Evolutionary conservation across 2,797 vertebrate species (phyloP), one percentile per base, ranked within the genome.

Genomic region (Spea hammondii): DNA sequence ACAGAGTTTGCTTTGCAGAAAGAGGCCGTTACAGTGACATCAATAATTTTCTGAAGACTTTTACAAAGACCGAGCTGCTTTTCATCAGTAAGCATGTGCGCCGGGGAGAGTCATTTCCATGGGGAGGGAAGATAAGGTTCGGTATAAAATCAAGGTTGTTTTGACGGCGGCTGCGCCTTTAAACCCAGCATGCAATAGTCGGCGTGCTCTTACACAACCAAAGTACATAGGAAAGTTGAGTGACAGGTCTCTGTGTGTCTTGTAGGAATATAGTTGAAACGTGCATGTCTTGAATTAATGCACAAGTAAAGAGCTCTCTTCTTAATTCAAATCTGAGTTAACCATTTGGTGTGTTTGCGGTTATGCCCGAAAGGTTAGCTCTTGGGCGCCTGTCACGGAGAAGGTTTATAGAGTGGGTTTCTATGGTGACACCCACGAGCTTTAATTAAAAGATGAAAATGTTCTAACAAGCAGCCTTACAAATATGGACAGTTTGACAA

Each of bases 101-200:
- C 79, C 74, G 68, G 46, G 12, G 74, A 82, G 79, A 65, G 59
- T 62, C 44, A 45, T 60, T 47, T 72, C 69, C 50, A 51, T 62
- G 47, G 79, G 62, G 65, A 77, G 60, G 69, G 60, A 70, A 32
- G 32, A 77, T 77, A 64, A 76, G 79, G 64, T 72, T 77, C 64
- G 73, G 72, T 67, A 73, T 72, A 55, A 82, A 64, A 82, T 73
- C 79, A 82, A 82, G 75, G 70, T 64, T 70, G 14, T 50, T 53
- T n/a, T 60, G 13, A 64, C 71, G 12, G 57, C 59, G 49, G 47
- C 64, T 73, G 79, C 67, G n/a, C 49, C 70, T 82, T 82, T 82
- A 82, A 77, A 82, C 79, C 65, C 75, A 82, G 79, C 79, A 68
- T 77, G 79, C 44, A 4, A 48, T 75, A 54, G 47, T 57, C 76